Evolutionary conservation across 1,140 invertebrate genomes (phyloP).

Genomic region (Drosophila prosaltans): DNA sequence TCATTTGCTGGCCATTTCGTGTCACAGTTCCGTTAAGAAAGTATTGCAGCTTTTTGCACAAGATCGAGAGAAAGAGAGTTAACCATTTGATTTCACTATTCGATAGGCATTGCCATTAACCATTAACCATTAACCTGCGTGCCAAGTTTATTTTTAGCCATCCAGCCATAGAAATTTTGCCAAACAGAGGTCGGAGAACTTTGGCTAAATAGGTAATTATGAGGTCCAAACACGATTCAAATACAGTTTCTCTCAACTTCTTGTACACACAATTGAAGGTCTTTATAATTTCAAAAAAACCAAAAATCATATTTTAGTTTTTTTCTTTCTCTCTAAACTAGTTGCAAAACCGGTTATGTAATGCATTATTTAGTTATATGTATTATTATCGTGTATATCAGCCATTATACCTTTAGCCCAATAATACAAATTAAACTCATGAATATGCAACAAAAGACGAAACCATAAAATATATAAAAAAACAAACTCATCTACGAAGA

Average conservation of each 20-base stretch:
- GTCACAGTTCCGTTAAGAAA: constrained; percentile 21
- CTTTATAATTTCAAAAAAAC: not conserved
- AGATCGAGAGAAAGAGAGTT: not conserved
- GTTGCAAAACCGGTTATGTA: constrained; percentile 34
- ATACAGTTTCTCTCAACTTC: not conserved
- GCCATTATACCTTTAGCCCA: not conserved
- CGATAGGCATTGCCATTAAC: constrained; percentile 8
- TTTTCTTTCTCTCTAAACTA: not conserved
- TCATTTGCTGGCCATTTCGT: constrained; percentile 15
- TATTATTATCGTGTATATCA: not conserved
- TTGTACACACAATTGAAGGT: not conserved
- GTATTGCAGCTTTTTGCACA: not conserved
- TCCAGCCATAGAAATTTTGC: not conserved
- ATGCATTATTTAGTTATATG: constrained; percentile 18
- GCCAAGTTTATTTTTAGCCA: not conserved
- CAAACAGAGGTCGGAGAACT: constrained; percentile 21
- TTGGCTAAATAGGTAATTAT: not conserved
- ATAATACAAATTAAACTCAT: constrained; percentile 9
- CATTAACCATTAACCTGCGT: constrained; percentile 8
- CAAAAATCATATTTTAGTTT: not conserved
- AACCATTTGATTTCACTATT: constrained; percentile 13
- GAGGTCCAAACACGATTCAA: not conserved
- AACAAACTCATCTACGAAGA: not conserved
- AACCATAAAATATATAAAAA: not conserved
- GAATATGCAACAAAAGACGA: constrained; percentile 8